phyloP scores from a whole-genome alignment of 2,888 invertebrate species.

The Idaea straminata region DNA sequence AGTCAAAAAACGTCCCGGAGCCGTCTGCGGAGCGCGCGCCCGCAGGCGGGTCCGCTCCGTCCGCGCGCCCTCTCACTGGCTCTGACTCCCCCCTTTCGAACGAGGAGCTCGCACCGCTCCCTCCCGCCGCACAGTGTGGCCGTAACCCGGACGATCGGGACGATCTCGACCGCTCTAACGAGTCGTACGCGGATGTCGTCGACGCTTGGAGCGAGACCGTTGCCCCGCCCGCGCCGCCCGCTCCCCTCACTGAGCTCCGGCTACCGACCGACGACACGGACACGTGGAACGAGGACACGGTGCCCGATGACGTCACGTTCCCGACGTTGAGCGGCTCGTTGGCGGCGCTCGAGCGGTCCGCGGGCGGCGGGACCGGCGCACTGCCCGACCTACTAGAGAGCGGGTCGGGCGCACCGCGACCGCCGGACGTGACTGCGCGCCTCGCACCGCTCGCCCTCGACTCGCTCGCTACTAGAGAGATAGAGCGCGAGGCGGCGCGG shows the following conservation, averaged over 20 bases:
- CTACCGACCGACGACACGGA: slow-evolving; percentile 63
- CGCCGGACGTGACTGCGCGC: slow-evolving; percentile 59
- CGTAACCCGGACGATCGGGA: slow-evolving; percentile 39
- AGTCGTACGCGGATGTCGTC: slow-evolving; percentile 68
- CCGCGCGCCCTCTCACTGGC: slow-evolving; percentile 67
- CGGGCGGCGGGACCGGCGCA: slow-evolving; percentile 79
- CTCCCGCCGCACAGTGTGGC: slow-evolving; percentile 53
- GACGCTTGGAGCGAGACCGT: slow-evolving; percentile 66
- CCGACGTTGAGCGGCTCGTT: slow-evolving; percentile 89
- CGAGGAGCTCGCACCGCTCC: slow-evolving; percentile 67
- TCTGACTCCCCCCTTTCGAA: slow-evolving; percentile 48
- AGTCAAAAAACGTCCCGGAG: slow-evolving; percentile 87
- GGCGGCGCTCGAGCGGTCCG: slow-evolving; percentile 82
- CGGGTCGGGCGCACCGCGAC: slow-evolving; percentile 34
- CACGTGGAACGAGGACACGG: slow-evolving; percentile 91
- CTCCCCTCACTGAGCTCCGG: slow-evolving; percentile 15
- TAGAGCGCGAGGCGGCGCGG: slow-evolving; percentile 88
- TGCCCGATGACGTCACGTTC: slow-evolving; percentile 89
- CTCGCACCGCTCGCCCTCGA: slow-evolving; percentile 38
- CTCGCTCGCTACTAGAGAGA: slow-evolving; percentile 85
- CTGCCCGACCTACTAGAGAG: slow-evolving; percentile 71
- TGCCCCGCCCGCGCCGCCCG: slow-evolving; percentile 21
- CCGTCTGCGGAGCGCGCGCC: slow-evolving; percentile 84
- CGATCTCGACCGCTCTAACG: slow-evolving; percentile 71
- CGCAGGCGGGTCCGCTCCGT: slow-evolving; percentile 67